A percentile compares a stretch with the other conserved stretches of the same genome.
Evolutionary conservation across 2,888 invertebrate genomes (phyloP).

Genomic region (Ctenicera cuprea): DNA sequence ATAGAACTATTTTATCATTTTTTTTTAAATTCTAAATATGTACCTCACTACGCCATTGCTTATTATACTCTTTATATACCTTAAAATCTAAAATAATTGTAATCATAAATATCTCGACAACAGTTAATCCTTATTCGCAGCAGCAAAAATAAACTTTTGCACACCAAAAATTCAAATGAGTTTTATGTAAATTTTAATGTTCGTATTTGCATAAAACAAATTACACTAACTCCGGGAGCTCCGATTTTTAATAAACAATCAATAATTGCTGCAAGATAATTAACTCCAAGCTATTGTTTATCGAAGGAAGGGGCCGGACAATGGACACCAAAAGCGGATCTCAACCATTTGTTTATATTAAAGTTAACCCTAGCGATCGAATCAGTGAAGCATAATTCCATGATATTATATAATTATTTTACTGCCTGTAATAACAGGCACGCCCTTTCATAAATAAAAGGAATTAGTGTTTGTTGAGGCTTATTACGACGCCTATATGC

Average conservation of each 20-base stretch:
- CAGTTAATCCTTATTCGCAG: no score
- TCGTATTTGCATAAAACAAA: no score
- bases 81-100: no score
- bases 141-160: no score
- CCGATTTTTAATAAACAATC: not conserved
- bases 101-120: no score
- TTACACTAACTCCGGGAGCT: not conserved
- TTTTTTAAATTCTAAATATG: no score
- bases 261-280: not conserved
- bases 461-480: constrained; percentile 15
- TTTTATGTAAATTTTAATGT: no score
- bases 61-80: no score
- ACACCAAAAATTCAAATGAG: no score
- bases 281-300: constrained; percentile 6
- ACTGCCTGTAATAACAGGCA: constrained; percentile 20
- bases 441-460: constrained; percentile 22
- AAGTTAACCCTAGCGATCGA: constrained; percentile 12
- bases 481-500: constrained; percentile 13
- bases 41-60: no score
- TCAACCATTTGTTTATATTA: constrained; percentile 3
- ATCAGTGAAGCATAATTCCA: constrained; percentile 20
- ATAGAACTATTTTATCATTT: no score
- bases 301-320: constrained; percentile 1
- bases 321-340: constrained; percentile 1
- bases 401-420: constrained; percentile 18